Evolutionary conservation across 2,888 invertebrate species (phyloP).

Genomic region (Chrysolina oricalcia): DNA sequence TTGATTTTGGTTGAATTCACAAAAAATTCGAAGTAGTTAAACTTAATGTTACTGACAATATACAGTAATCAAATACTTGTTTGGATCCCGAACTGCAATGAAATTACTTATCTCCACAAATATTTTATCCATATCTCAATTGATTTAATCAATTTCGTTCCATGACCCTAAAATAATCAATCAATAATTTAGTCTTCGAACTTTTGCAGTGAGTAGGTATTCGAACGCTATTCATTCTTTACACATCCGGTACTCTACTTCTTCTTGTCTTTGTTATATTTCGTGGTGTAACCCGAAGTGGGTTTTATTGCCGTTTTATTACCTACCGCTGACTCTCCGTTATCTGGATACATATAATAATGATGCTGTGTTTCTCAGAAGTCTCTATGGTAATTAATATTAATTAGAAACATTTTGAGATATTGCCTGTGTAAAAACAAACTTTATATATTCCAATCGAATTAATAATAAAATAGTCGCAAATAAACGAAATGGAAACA

Average conservation of each 20-base stretch:
- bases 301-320: constrained; percentile 59
- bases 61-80: too few species aligned
- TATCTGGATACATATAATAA: constrained; percentile 60
- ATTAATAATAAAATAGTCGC: constrained; percentile 32
- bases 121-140: too few species aligned
- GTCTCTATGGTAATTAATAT: constrained; percentile 58
- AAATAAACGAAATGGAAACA: constrained; percentile 20
- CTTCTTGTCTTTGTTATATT: constrained; percentile 39
- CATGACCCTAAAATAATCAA: too few species aligned
- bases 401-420: constrained; percentile 57
- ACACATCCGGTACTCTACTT: constrained; percentile 16
- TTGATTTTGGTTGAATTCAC: too few species aligned
- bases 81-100: too few species aligned
- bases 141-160: too few species aligned
- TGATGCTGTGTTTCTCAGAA: constrained; percentile 58
- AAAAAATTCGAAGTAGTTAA: too few species aligned
- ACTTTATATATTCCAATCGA: constrained; percentile 44
- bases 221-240: background rate
- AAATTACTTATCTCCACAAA: too few species aligned
- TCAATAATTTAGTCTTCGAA: too few species aligned
- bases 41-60: too few species aligned
- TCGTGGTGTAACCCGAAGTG: constrained; percentile 40
- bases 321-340: constrained; percentile 54
- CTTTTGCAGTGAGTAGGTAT: background rate
- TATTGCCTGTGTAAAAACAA: constrained; percentile 43